phyloP scores from a whole-genome alignment of 1,140 invertebrate genomes.

The Saccostrea cuccullata region DNA sequence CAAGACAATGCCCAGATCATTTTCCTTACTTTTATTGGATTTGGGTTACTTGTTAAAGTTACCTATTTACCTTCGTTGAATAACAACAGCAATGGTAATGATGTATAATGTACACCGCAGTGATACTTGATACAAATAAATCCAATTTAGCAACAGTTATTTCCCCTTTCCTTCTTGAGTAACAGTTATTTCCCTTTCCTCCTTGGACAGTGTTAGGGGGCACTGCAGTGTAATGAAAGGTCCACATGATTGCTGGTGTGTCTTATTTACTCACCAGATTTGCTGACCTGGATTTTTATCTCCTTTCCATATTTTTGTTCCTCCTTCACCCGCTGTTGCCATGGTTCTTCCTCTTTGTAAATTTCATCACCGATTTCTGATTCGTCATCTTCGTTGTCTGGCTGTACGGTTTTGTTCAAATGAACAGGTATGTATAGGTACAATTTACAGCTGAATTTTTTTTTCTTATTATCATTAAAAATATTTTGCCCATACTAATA shows the following conservation, averaged over 20 bases:
- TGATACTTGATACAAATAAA: too few species aligned
- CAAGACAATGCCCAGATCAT: too few species aligned
- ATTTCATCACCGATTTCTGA: constrained; percentile 56
- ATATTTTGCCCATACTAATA: too few species aligned
- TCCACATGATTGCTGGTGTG: background rate
- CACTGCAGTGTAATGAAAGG: background rate
- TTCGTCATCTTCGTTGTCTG: constrained; percentile 12
- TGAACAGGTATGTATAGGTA: constrained; percentile 46
- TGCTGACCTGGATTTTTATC: constrained; percentile 64
- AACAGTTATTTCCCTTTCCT: background rate
- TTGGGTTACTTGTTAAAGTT: too few species aligned
- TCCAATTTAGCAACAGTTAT: too few species aligned
- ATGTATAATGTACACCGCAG: too few species aligned
- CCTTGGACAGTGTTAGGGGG: background rate
- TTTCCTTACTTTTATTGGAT: too few species aligned
- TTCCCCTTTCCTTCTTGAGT: too few species aligned
- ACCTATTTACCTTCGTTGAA: too few species aligned
- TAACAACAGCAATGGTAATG: too few species aligned
- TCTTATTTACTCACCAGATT: constrained; percentile 61
- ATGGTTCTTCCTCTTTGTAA: constrained; percentile 61
- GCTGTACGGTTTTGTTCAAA: constrained; percentile 38
- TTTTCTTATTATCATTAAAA: too few species aligned
- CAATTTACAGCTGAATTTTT: too few species aligned
- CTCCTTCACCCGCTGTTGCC: constrained; percentile 27
- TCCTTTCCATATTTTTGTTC: constrained; percentile 61